These are phyloP conservation scores for Heliconius erato DNA, from an alignment of 2,888 invertebrate genomes.

Conservation along the genomic window DNA sequence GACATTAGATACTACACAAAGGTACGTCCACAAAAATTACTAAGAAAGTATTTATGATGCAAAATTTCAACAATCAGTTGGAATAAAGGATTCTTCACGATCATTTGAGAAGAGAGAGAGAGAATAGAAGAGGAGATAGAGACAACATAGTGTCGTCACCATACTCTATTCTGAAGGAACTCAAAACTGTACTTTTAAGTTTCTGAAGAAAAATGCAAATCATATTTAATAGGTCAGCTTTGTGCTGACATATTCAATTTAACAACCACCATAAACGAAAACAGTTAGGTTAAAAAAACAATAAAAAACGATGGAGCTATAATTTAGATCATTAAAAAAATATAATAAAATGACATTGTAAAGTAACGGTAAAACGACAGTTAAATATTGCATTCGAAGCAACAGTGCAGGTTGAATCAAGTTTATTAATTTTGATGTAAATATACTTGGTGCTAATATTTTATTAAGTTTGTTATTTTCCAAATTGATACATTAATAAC, in stretches of 20 bases:
- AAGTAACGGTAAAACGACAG: conserved; percentile 33
- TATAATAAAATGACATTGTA: conserved; percentile 33
- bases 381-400: conserved; percentile 31
- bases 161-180: too few relatives aligned
- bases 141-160: too few relatives aligned
- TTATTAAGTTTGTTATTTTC: not conserved
- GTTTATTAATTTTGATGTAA: conserved; percentile 4
- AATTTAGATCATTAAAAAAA: conserved; percentile 24
- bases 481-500: not conserved
- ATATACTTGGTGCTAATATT: conserved; percentile 8
- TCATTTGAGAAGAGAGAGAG: too few relatives aligned
- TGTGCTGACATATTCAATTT: not conserved
- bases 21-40: too few relatives aligned
- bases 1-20: not conserved
- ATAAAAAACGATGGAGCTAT: not conserved
- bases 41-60: too few relatives aligned
- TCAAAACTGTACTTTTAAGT: too few relatives aligned
- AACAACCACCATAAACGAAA: conserved; percentile 6
- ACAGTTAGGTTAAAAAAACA: conserved; percentile 3
- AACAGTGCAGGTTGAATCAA: conserved; percentile 19
- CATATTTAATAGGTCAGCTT: not conserved
- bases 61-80: too few relatives aligned
- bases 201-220: not conserved
- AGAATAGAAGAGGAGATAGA: too few relatives aligned
- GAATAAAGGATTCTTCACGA: too few relatives aligned